phyloP scores from a whole-genome alignment of 2,888 invertebrate genomes.

The Ochropacha duplaris region DNA sequence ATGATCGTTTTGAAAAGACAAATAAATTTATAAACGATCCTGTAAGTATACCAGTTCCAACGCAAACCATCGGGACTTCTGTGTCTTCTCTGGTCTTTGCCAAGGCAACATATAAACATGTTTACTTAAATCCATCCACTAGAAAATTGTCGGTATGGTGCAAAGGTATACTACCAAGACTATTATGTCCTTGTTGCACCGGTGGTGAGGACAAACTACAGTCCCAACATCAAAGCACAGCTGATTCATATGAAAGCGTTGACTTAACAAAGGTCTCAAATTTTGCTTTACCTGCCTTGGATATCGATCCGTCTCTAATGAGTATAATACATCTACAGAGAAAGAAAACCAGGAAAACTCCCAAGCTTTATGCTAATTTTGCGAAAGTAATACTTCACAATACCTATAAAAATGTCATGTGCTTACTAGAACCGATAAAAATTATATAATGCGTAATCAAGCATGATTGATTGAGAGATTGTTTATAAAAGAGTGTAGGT shows the following conservation, averaged over 20 bases:
- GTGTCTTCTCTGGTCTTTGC: conserved; percentile 30
- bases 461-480: background rate
- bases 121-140: background rate
- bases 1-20: conserved; percentile 7
- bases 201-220: conserved; percentile 38
- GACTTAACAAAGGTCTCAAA: conserved; percentile 42
- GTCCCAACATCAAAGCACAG: conserved; percentile 29
- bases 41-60: conserved; percentile 18
- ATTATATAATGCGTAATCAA: conserved; percentile 12
- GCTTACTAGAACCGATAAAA: conserved; percentile 26
- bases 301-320: conserved; percentile 59
- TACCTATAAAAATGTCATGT: conserved; percentile 48
- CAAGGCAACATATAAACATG: conserved; percentile 13
- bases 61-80: conserved; percentile 38
- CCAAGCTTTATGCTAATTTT: conserved; percentile 44
- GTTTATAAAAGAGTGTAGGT: background rate
- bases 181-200: conserved; percentile 63
- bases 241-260: conserved; percentile 59
- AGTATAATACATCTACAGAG: conserved; percentile 56
- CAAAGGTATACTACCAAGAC: conserved; percentile 38
- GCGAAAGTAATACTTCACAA: conserved; percentile 45
- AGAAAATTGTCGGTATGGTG: conserved; percentile 27
- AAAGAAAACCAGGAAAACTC: conserved; percentile 35
- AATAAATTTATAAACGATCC: conserved; percentile 9
- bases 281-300: conserved; percentile 30